Base-by-base conservation (phyloP, 2,888 invertebrate species). In the Mythimna albipuncta region DNA sequence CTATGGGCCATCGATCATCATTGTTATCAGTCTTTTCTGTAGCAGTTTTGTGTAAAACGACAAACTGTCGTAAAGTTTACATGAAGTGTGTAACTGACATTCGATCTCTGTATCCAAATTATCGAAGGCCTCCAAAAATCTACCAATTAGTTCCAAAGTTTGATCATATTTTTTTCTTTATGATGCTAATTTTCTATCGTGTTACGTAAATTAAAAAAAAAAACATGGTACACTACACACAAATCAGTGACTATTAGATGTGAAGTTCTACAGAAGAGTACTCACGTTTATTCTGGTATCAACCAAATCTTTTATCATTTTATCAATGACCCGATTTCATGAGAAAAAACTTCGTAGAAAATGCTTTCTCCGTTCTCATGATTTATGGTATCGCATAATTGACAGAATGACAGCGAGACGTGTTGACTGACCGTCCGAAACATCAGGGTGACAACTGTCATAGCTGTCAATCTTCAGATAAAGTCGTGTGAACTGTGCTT, bases 401-500 rank as follows among this genome's bases (percentile, higher is more conserved):
- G 81, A 85, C 79, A 79, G 71, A 55, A 13, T 81, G 82, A 76
- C 76, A 79, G 75, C 77, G 62, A 74, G 85, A 85, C 83, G 87
- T 91, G 86, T 91, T 91, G 91, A 91, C 89, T 88, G 90, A 89
- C 86, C 85, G 76, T 67, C 77, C 70, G 68, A 84, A 87, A 86
- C 87, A 88, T 87, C 85, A 87, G 73, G 69, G 66, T 89, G 90
- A 90, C 89, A 91, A 89, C 88, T 91, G 92, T 89, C 90, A 91
- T 75, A 79, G 82, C 84, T 90, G 89, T 89, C 88, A 90, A 89
- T 84, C 89, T 87, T 89, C 87, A 91, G 91, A 92, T 93, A 92
- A 89, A 79, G 82, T 84, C 92, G 92, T 94, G 94, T 92, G 94
- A 94, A 93, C 91, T 83, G 55, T 61, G 78, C 88, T 94, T 94